Base-by-base conservation (phyloP, 2,888 invertebrate genomes). In the Neocrepidodera transversa region DNA sequence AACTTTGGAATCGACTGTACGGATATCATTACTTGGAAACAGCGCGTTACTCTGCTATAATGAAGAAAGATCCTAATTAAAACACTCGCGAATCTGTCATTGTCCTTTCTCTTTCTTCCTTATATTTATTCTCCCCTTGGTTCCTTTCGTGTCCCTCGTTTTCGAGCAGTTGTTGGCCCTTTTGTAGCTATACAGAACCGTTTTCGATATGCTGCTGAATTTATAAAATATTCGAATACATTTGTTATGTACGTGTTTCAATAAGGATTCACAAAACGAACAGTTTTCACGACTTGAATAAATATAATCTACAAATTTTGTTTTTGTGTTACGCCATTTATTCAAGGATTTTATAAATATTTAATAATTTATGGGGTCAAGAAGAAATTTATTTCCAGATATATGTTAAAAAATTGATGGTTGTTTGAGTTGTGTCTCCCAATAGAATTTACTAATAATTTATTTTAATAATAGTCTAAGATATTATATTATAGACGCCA, bases 61-160 rank as follows among this genome's bases (percentile, higher is more conserved):
- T 66, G 70, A 69, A 71, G 71, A 71, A 71, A 70, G 71, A 70
- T 68, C 62, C 69, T 72, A 72, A 72, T 72, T 71, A 72, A 72
- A 71, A 71, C 65, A 66, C 60, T 68, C 63, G 66, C 56, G 67
- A 63, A 69, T 70, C 68, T 65, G 68, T 67, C 68, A 67, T 65
- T 67, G 64, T 67, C 64, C 56, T 58, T 58, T 62, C 64, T 60
- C 64, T 48, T 57, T 53, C 58, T 63, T 62, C 57, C 64, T 60
- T 60, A 62, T 58, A 62, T 64, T 60, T 59, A 51, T 62, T 50
- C 48, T 55, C 56, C 48, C 30, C 30, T 45, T 50, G 17, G 40
- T 40, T 40, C 36, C 38, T 52, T 47, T 13, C 23, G 32, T 38
- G 47, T 52, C 58, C 40, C 52, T 45, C 45, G 58, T 47, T 52